Base-by-base conservation (phyloP, 1,140 invertebrate species). In the Sinella curviseta region DNA sequence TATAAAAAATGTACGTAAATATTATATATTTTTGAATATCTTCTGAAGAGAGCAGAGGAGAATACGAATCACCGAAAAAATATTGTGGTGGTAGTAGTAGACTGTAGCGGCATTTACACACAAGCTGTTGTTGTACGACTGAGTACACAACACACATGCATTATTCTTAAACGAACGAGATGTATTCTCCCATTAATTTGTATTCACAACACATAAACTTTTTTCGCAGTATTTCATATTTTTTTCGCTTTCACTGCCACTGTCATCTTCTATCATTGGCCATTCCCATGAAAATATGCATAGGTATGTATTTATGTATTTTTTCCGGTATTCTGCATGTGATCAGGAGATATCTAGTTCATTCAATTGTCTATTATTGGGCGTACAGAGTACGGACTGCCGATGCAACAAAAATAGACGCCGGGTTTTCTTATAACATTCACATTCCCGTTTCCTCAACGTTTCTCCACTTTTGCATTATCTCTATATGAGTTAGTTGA, bases 161-260 rank as follows among this genome's bases (percentile, higher is more conserved):
- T 4, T 48, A 8, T 48, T 48, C 4, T 48, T 48, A 17, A n/a
- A n/a, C n/a, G n/a, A n/a, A n/a, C n/a, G 12, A 16, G 57, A 17
- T 60, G 57, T 16, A 26, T 60, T 60, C n/a, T n/a, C n/a, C n/a
- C n/a, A n/a, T n/a, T 14, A 60, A 31, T 70, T 70, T 70, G 65
- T 33, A 70, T 70, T 70, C 65, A 31, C 3, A 3, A 16, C 65
- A 24, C 65, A 33, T 16, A 2, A 2, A 2, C 8, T 70, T 33
- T 30, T 70, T 70, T 70, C 31, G 65, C 65, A 70, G 65, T 70
- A 70, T 70, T 70, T 70, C 65, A 70, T 70, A n/a, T 60, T 60
- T 60, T 60, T 60, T 60, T 60, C 55, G 8, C 12, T 70, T 70
- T 70, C 65, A 70, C 65, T 70, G 28, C 30, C 65, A 70, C 65